Percentiles rank a stretch among this genome's conserved stretches.
Evolutionary conservation across 1,140 invertebrate genomes (phyloP).

Genomic region (Triops cancriformis): DNA sequence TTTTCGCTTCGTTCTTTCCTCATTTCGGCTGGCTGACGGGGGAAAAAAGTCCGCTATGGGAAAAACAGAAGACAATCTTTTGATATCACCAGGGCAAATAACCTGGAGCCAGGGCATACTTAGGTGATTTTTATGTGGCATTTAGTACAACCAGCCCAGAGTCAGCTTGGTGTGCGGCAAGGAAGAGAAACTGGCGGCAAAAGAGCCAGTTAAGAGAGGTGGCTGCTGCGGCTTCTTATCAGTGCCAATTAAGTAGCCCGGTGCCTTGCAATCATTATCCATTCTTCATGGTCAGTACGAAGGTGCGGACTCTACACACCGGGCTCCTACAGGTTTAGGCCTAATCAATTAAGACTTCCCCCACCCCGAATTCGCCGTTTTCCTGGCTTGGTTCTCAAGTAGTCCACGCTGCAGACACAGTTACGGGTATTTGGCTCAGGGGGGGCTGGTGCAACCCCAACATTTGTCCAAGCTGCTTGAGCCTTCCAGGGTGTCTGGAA

Average conservation of each 20-base stretch:
- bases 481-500: too few relatives aligned
- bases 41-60: too few relatives aligned
- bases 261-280: not conserved
- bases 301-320: not conserved
- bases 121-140: not conserved
- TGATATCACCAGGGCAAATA: not conserved
- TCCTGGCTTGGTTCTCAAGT: not conserved
- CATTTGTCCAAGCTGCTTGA: too few relatives aligned
- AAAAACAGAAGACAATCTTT: not conserved
- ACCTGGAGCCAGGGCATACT: not conserved
- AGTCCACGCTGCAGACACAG: not conserved
- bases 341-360: conserved; percentile 10
- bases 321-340: not conserved
- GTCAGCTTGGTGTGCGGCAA: not conserved
- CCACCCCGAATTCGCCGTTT: not conserved
- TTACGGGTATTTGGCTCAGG: too few relatives aligned
- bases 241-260: not conserved
- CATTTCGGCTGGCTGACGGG: too few relatives aligned
- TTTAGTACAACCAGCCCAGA: not conserved
- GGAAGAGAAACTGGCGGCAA: not conserved
- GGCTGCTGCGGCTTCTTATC: not conserved
- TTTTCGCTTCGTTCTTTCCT: not conserved
- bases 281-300: not conserved
- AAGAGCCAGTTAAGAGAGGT: not conserved
- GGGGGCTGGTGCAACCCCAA: too few relatives aligned